Percentiles rank a stretch among this genome's conserved stretches.
These are phyloP conservation scores for Lacanobia wlatinum DNA, from an alignment of 2,888 invertebrate species.

Conservation along the genomic window DNA sequence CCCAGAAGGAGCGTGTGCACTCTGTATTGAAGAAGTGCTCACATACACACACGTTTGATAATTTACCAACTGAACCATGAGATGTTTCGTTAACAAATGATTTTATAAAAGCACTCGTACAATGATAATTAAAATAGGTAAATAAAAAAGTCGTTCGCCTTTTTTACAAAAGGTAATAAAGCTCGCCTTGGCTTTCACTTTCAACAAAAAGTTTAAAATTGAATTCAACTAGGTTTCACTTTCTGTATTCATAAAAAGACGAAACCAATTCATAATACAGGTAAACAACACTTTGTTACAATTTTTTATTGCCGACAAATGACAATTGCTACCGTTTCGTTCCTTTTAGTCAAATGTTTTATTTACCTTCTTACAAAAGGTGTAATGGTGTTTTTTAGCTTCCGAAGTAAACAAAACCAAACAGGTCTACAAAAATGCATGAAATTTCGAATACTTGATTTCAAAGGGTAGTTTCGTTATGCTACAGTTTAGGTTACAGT, in stretches of 20 bases:
- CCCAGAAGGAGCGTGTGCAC: too few species aligned
- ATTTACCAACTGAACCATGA: too few species aligned
- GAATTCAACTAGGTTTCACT: conserved; percentile 77
- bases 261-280: conserved; percentile 73
- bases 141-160: conserved; percentile 56
- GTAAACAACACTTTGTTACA: conserved; percentile 71
- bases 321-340: conserved; percentile 70
- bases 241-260: conserved; percentile 77
- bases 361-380: conserved; percentile 54
- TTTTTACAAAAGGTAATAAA: conserved; percentile 66
- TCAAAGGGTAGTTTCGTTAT: conserved; percentile 4
- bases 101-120: conserved; percentile 24
- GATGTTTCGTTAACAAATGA: neutral
- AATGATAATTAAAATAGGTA: conserved; percentile 51
- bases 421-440: conserved; percentile 14
- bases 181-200: conserved; percentile 80
- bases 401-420: conserved; percentile 55
- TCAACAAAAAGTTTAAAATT: conserved; percentile 78
- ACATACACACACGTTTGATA: too few species aligned
- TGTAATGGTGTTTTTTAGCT: conserved; percentile 48
- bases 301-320: conserved; percentile 65
- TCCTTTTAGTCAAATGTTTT: conserved; percentile 53
- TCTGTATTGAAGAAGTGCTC: too few species aligned
- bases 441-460: conserved; percentile 1
- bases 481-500: neutral